phyloP scores from a whole-genome alignment of 2,113 vertebrate species.

The Electrona antarctica region DNA sequence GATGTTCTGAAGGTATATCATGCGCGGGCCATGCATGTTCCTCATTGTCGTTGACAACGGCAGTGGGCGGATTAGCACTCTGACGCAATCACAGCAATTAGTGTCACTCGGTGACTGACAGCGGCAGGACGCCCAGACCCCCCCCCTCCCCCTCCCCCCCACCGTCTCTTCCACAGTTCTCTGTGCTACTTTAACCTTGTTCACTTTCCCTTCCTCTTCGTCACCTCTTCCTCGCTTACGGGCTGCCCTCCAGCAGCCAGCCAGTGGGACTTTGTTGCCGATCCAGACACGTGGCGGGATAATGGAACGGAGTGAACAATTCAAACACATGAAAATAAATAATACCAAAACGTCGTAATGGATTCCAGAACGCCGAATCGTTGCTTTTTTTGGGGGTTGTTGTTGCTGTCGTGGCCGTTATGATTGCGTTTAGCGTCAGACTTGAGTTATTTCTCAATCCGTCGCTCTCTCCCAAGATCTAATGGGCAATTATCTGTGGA shows the following conservation, averaged over 20 bases:
- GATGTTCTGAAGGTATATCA: slow-evolving; percentile 12
- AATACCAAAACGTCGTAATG: slow-evolving; percentile 61
- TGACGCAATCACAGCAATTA: too few relatives aligned
- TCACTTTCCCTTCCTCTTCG: too few relatives aligned
- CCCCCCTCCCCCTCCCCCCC: too few relatives aligned
- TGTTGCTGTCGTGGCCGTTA: slow-evolving; percentile 28
- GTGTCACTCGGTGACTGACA: too few relatives aligned
- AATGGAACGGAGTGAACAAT: slow-evolving; percentile 25
- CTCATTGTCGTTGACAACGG: too few relatives aligned
- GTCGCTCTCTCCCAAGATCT: slow-evolving; percentile 67
- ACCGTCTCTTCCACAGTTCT: too few relatives aligned
- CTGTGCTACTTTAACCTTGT: too few relatives aligned
- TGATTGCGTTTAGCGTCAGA: slow-evolving; percentile 64
- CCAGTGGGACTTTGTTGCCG: slow-evolving; percentile 54
- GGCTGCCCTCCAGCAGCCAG: too few relatives aligned
- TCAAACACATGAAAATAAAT: neutral
- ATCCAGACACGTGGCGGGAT: slow-evolving; percentile 64
- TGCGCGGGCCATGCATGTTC: slow-evolving; percentile 24
- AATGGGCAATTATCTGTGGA: slow-evolving; percentile 74
- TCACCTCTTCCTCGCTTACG: too few relatives aligned
- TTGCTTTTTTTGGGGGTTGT: slow-evolving; percentile 49
- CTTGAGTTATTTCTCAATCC: slow-evolving; percentile 70
- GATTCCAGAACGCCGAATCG: slow-evolving; percentile 64
- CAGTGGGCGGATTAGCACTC: too few relatives aligned
- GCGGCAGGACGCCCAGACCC: too few relatives aligned